Conservation (phyloP, 2,888 invertebrate species). For the Drosophila pseudotalamancana region DNA sequence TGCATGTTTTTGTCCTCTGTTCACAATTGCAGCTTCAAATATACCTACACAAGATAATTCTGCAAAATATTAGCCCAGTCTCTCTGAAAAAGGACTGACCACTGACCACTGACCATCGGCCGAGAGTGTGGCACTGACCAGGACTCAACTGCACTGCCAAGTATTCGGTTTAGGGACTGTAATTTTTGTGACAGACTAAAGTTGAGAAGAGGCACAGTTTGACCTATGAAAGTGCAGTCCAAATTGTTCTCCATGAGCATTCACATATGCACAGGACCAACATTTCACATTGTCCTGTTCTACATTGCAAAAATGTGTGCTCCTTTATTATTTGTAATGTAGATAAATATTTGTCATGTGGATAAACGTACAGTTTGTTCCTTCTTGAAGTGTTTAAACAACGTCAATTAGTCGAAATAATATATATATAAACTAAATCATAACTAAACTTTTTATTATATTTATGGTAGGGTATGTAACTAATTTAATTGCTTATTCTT, state of each 20-base stretch:
- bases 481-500: too few relatives aligned
- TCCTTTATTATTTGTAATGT: background rate
- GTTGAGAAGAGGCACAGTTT: background rate
- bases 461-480: too few relatives aligned
- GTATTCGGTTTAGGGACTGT: slow-evolving; percentile 29
- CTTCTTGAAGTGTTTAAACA: background rate
- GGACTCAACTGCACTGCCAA: slow-evolving; percentile 7
- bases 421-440: too few relatives aligned
- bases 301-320: background rate
- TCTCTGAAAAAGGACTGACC: slow-evolving; percentile 4
- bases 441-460: too few relatives aligned
- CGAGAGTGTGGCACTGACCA: slow-evolving; percentile 12
- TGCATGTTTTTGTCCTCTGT: slow-evolving; percentile 40
- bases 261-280: slow-evolving; percentile 41
- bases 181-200: slow-evolving; percentile 40
- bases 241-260: slow-evolving; percentile 11
- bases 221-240: background rate
- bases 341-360: background rate
- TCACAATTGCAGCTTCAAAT: slow-evolving; percentile 39
- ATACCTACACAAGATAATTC: slow-evolving; percentile 68
- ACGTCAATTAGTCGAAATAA: background rate
- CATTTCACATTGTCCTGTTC: background rate
- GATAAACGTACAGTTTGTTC: too few relatives aligned
- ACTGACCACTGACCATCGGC: slow-evolving; percentile 20
- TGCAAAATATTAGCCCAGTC: slow-evolving; percentile 46